Evolutionary conservation across 2,888 invertebrate genomes (phyloP).

Genomic region (Drosophila rellima): DNA sequence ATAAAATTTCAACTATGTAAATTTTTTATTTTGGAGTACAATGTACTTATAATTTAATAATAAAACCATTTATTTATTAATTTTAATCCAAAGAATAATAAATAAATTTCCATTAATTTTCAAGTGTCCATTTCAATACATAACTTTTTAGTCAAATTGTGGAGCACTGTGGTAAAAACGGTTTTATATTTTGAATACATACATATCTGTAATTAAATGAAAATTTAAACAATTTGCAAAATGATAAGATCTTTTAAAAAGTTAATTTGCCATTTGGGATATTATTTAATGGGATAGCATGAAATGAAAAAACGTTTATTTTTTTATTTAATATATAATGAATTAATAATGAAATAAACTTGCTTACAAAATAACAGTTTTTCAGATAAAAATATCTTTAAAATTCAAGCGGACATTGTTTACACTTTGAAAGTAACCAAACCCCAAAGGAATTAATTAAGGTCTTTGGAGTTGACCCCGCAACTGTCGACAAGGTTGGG

Average conservation of each 20-base stretch:
- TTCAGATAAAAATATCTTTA: constrained; percentile 13
- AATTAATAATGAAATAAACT: background rate
- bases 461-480: constrained; percentile 50
- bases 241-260: background rate
- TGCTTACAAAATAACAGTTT: background rate
- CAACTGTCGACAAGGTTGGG: constrained; percentile 32
- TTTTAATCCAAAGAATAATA: background rate
- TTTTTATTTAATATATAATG: constrained; percentile 7
- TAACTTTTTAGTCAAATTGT: background rate
- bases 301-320: constrained; percentile 1
- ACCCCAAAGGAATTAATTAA: constrained; percentile 63
- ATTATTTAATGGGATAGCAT: background rate
- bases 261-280: background rate
- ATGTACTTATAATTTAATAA: background rate
- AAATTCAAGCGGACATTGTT: constrained; percentile 30
- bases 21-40: no score
- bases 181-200: constrained; percentile 2
- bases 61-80: background rate
- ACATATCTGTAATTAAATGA: background rate
- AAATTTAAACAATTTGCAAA: background rate
- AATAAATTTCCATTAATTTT: constrained; percentile 7
- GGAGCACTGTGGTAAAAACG: background rate
- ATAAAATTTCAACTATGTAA: no score
- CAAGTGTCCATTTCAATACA: background rate
- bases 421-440: constrained; percentile 32